phyloP scores from a whole-genome alignment of 2,797 vertebrate genomes.

The Hydrophis major region DNA sequence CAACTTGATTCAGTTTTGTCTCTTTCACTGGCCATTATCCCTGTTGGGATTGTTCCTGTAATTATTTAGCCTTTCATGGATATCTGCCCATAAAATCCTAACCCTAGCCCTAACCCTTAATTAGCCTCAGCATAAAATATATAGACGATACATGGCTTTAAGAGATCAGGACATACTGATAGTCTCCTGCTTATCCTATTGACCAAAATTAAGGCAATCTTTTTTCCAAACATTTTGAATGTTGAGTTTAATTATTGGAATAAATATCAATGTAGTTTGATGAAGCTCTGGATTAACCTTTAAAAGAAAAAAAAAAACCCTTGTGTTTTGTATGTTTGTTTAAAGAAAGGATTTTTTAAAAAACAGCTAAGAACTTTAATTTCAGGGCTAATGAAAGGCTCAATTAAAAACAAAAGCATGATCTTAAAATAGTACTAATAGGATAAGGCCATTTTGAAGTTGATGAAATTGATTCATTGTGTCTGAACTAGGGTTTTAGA shows the following conservation, averaged over 20 bases:
- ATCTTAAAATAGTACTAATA: background rate
- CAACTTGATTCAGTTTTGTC: background rate
- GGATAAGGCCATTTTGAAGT: background rate
- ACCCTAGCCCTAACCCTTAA: no score
- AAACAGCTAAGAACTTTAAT: background rate
- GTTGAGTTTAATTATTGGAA: background rate
- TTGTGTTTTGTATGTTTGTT: background rate
- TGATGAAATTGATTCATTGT: background rate
- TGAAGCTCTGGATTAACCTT: background rate
- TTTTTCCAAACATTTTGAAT: background rate
- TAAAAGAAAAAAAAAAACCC: no score
- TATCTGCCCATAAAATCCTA: background rate
- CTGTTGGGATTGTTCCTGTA: background rate
- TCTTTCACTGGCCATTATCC: background rate
- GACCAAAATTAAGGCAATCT: background rate
- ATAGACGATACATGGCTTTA: background rate
- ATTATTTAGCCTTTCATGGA: background rate
- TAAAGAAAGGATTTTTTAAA: background rate
- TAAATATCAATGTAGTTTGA: background rate
- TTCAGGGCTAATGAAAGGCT: background rate
- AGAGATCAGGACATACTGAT: background rate
- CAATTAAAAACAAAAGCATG: background rate
- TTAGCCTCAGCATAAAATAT: background rate
- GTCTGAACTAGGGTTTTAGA: background rate
- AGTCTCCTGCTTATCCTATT: no score